Base-by-base conservation (phyloP, 2,888 invertebrate genomes). In the Agrenia bidenticulata region DNA sequence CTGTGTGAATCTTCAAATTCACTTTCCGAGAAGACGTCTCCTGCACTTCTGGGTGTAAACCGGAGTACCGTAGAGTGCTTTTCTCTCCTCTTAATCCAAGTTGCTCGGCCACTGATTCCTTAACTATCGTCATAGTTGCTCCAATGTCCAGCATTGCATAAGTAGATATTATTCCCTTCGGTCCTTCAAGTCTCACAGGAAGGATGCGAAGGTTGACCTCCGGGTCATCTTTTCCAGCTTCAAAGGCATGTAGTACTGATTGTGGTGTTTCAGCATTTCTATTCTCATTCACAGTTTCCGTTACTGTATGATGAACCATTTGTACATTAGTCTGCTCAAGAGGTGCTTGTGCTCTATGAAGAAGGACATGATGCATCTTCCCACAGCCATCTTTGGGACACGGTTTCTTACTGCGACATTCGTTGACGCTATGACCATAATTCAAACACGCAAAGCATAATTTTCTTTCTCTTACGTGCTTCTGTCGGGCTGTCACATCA, bases 91-190 rank as follows among this genome's bases (percentile, higher is more conserved):
- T n/a, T n/a, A 61, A 2, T 4, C 60, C 58, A 2, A 66, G 27
- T 32, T 21, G 17, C 2, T 56, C 24, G 2, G 66, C 69, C 13
- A 63, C 13, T 11, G 26, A 11, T 21, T 39, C 63, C 11, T 51
- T 50, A 1, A 69, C 5, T 9, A 63, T 11, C 9, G 69, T 56
- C 1, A 26, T 19, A 9, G 61, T 42, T 11, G 63, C 58, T 1
- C 63, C 65, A 11, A 19, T 50, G 37, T 69, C 69, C 17, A 66
- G 17, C 5, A 66, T 21, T 0, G 69, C 69, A 37, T 49, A 60
- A 0, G 63, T 59, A 2, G 21, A 2, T 1, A 60, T 13, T 15
- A 37, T 26, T 9, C 59, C 49, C n/a, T 39, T 27, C 0, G 62
- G 62, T 4, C 63, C 62, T 23, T 17, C 49, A 13, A 59, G 0